These are phyloP conservation scores for Onychostruthus taczanowskii DNA, from an alignment of 2,113 vertebrate genomes.

Conservation along the genomic window DNA sequence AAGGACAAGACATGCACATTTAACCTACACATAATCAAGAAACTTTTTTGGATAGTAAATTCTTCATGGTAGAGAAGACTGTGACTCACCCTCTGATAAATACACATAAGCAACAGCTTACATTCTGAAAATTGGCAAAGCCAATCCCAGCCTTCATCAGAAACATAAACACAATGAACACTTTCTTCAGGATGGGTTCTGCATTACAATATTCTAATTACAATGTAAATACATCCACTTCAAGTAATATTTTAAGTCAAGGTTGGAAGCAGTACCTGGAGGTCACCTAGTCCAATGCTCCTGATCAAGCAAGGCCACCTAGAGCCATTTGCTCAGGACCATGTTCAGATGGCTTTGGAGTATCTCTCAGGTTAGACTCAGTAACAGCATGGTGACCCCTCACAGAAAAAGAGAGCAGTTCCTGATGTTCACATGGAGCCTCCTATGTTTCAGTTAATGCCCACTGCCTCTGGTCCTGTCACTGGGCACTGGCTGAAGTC, in stretches of 20 bases:
- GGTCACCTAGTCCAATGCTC: accelerated
- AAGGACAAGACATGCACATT: background rate
- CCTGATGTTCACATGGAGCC: background rate
- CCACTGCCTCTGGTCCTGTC: background rate
- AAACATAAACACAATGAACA: background rate
- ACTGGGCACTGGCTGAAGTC: background rate
- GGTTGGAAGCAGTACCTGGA: background rate
- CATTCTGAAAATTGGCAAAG: background rate
- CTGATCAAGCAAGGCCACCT: background rate
- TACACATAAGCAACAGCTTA: background rate
- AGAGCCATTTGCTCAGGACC: background rate
- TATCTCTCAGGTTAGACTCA: background rate
- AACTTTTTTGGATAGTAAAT: background rate
- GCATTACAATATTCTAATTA: background rate
- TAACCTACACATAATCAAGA: background rate
- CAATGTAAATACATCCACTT: background rate
- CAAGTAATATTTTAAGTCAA: background rate
- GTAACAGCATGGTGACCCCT: background rate
- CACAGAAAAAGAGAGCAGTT: background rate
- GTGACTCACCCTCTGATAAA: background rate
- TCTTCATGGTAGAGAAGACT: background rate
- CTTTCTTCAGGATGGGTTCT: background rate
- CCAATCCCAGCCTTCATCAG: background rate
- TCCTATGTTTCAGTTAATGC: background rate
- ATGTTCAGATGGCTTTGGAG: background rate